Base-by-base conservation (phyloP, 1,140 invertebrate genomes). In the Liolophura sinensis region DNA sequence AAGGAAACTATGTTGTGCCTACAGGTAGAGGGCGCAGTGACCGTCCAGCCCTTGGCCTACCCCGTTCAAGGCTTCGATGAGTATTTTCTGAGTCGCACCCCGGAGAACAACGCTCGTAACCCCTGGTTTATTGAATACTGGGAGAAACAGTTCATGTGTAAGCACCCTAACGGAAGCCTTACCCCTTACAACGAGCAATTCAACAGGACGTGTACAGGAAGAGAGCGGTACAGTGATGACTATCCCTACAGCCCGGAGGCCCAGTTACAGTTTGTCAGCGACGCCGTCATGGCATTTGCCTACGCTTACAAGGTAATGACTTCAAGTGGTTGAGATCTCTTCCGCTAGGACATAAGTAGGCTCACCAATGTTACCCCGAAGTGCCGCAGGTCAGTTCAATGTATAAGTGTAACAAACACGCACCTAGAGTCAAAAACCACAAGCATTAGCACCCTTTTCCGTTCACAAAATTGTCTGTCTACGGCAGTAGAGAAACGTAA, bases 211-310 rank as follows among this genome's bases (percentile, higher is more conserved):
- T 82, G 80, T 56, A 78, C 74, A 4, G 79, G 78, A n/a, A 47
- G 71, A 5, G 78, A 79, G 51, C 49, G 47, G 5, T 67, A 78
- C 22, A 48, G 55, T 59, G 50, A 71, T 12, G 61, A 70, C 7
- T 60, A 65, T n/a, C 66, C 65, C 22, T 90, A 90, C 73, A 87
- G 89, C 69, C 92, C 93, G 78, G 93, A 95, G 78, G 91, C 91
- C 12, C 94, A 94, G 84, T 90, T 94, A 16, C 93, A 93, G 75
- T 93, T 95, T 79, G 92, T 95, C 47, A 91, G 93, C 48, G 92
- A 95, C 79, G 92, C 92, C 40, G 91, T 95, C 7, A 92, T 93
- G 80, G 92, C 93, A 0, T 92, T 95, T 78, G 93, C 92, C 1
- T 86, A 92, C 74, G 93, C 92, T 7, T 69, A 78, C 31, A 76